Conservation (phyloP, 2,888 invertebrate species). For the Chouioia cunea region DNA sequence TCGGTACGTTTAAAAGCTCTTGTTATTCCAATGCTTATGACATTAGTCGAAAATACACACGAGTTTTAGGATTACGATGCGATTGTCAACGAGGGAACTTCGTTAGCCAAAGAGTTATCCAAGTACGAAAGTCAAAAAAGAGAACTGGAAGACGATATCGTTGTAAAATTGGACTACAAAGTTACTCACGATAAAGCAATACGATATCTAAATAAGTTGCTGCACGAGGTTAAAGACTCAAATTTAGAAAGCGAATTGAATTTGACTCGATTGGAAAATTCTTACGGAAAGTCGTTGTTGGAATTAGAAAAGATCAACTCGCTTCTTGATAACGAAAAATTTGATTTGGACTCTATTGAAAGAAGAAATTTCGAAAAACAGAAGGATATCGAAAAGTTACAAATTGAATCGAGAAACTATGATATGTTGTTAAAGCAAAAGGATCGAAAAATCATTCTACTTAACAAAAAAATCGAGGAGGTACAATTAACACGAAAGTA, state of each 20-base stretch:
- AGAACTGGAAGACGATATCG: conserved; percentile 76
- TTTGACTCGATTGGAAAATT: conserved; percentile 72
- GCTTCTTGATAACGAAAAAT: conserved; percentile 53
- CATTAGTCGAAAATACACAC: not conserved
- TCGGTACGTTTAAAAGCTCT: conserved; percentile 49
- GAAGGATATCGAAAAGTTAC: conserved; percentile 67
- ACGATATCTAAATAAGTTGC: conserved; percentile 69
- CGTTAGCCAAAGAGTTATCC: conserved; percentile 70
- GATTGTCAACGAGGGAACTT: conserved; percentile 68
- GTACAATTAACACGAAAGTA: conserved; percentile 53
- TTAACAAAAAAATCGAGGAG: conserved; percentile 72
- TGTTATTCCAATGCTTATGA: not conserved
- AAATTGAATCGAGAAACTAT: conserved; percentile 68
- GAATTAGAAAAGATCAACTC: conserved; percentile 72
- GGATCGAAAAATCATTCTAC: conserved; percentile 69
- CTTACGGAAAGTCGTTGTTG: conserved; percentile 72
- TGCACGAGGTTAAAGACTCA: conserved; percentile 68
- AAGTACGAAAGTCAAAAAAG: conserved; percentile 71
- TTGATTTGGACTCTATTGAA: conserved; percentile 64
- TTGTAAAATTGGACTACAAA: conserved; percentile 77
- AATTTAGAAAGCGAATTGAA: conserved; percentile 72
- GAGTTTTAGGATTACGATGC: conserved; percentile 71
- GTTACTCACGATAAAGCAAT: conserved; percentile 79
- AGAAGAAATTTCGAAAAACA: conserved; percentile 66
- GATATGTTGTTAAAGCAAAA: conserved; percentile 69